These are phyloP conservation scores for Seira ritae DNA, from an alignment of 2,888 invertebrate species.

Conservation along the genomic window DNA sequence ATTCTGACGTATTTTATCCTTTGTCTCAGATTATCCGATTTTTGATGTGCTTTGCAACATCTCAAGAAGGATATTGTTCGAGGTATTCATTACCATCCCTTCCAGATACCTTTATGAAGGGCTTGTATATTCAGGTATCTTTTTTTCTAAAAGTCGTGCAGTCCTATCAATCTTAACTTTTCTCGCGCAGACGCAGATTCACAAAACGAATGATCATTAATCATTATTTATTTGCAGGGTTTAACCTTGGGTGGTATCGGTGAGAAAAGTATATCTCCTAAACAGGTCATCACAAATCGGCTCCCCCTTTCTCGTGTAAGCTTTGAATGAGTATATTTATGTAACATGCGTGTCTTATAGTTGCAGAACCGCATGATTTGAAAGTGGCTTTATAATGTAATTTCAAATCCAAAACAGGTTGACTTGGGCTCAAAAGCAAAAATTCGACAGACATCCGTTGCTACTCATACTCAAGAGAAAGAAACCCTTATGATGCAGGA, in stretches of 20 bases:
- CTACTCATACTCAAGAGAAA: conserved; percentile 59
- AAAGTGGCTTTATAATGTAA: no score
- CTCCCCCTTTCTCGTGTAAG: conserved; percentile 71
- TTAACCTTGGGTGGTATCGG: conserved; percentile 71
- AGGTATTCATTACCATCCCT: conserved; percentile 69
- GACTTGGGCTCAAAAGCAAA: conserved; percentile 69
- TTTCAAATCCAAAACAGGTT: conserved; percentile 64
- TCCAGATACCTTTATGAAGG: conserved; percentile 73
- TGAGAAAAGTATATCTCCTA: conserved; percentile 69
- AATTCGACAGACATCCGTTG: conserved; percentile 67
- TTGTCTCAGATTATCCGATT: conserved; percentile 71
- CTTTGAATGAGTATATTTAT: no score
- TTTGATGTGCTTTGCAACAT: conserved; percentile 70
- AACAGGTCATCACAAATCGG: conserved; percentile 68
- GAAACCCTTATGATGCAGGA: conserved; percentile 68
- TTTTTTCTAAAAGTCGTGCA: neutral
- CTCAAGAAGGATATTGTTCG: conserved; percentile 72
- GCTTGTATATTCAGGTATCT: conserved; percentile 71
- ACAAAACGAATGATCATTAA: neutral
- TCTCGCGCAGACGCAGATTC: neutral
- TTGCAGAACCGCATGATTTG: no score
- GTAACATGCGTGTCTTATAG: neutral
- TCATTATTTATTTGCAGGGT: conserved; percentile 59
- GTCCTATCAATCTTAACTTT: neutral
- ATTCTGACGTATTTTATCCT: conserved; percentile 19